These are phyloP conservation scores for Lacerta bilineata DNA, from an alignment of 2,797 vertebrate genomes.

Conservation along the genomic window DNA sequence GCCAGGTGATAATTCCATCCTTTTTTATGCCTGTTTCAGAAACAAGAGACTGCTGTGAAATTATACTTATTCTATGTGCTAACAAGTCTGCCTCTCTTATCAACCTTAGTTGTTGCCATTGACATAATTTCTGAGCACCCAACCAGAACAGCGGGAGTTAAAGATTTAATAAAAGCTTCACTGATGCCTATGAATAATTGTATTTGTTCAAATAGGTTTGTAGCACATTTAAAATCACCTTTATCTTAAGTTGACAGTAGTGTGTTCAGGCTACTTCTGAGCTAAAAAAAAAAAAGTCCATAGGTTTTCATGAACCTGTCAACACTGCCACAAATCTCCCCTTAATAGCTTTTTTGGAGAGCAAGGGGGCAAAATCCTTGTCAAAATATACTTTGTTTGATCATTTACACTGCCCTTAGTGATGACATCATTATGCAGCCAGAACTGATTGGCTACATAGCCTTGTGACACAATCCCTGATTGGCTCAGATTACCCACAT, in stretches of 20 bases:
- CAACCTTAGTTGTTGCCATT: background rate
- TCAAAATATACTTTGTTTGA: background rate
- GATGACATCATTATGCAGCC: background rate
- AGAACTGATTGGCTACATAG: background rate
- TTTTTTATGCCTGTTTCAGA: slow-evolving; percentile 29
- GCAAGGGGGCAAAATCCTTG: background rate
- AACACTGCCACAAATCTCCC: background rate
- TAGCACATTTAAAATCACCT: slow-evolving; percentile 24
- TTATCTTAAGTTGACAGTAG: slow-evolving; percentile 30
- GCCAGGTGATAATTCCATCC: background rate
- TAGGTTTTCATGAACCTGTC: background rate
- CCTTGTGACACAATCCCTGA: background rate
- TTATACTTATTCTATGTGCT: accelerated
- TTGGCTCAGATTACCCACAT: background rate
- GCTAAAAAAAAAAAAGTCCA: background rate
- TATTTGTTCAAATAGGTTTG: slow-evolving; percentile 25
- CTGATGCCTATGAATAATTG: slow-evolving; percentile 16
- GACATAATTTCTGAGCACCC: slow-evolving; percentile 17
- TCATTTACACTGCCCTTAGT: background rate
- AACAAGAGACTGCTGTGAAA: slow-evolving; percentile 12
- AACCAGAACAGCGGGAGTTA: slow-evolving; percentile 17
- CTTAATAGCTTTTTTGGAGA: background rate
- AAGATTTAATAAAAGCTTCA: background rate
- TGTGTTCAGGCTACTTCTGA: background rate
- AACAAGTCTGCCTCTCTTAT: background rate